These are phyloP conservation scores for Leptoclinus maculatus DNA, from an alignment of 2,797 vertebrate genomes.

Conservation along the genomic window DNA sequence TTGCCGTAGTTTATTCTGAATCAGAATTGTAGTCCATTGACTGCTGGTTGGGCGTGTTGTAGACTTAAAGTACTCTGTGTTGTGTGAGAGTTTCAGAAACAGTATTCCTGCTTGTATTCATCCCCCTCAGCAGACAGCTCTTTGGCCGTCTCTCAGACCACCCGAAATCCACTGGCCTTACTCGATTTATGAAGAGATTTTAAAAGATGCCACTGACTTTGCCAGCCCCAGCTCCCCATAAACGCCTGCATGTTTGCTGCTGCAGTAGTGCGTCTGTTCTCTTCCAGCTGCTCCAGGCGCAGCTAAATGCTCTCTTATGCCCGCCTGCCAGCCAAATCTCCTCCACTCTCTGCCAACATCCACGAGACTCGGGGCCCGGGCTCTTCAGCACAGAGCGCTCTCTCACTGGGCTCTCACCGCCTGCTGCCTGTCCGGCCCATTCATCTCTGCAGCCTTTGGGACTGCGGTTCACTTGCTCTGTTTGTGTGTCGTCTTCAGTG, in stretches of 20 bases:
- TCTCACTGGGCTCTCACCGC: slow-evolving; percentile 48
- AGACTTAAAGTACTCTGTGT: not conserved
- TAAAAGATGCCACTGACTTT: slow-evolving; percentile 36
- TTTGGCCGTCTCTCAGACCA: slow-evolving; percentile 42
- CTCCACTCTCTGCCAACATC: slow-evolving; percentile 59
- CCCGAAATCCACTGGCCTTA: slow-evolving; percentile 32
- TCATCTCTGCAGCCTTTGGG: slow-evolving; percentile 37
- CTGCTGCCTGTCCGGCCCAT: slow-evolving; percentile 56
- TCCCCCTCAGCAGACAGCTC: slow-evolving; percentile 13
- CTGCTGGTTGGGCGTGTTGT: not conserved
- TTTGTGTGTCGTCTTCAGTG: not conserved
- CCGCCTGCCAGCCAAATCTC: slow-evolving; percentile 59
- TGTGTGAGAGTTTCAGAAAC: not conserved
- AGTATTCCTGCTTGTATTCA: slow-evolving; percentile 2
- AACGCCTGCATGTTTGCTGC: slow-evolving; percentile 49
- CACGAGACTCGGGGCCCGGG: slow-evolving; percentile 39
- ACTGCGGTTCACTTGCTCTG: slow-evolving; percentile 1
- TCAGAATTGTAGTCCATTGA: not conserved
- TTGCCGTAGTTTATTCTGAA: not conserved
- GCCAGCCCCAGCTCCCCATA: slow-evolving; percentile 50
- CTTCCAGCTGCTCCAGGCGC: slow-evolving; percentile 59
- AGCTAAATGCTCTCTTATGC: slow-evolving; percentile 61
- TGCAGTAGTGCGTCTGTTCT: slow-evolving; percentile 40
- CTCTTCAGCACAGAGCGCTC: slow-evolving; percentile 53
- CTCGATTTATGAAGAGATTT: slow-evolving; percentile 48